phyloP scores from a whole-genome alignment of 2,888 invertebrate species.

The Sinopyrophorus schimmeli region DNA sequence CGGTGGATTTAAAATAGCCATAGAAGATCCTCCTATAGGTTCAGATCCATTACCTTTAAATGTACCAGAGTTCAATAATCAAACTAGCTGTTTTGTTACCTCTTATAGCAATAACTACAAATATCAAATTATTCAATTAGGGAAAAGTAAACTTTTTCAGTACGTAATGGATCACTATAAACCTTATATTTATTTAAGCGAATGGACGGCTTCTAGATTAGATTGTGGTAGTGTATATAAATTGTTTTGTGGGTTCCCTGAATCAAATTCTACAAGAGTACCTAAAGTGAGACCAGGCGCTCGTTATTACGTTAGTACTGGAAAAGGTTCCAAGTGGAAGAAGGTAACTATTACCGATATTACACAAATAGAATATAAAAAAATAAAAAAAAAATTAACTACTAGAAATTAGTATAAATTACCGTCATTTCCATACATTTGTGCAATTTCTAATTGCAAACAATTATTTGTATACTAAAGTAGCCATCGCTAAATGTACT shows the following conservation, averaged over 20 bases:
- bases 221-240: constrained; percentile 52
- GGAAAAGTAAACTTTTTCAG: constrained; percentile 48
- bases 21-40: constrained; percentile 53
- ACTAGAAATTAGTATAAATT: no score
- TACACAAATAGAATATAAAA: background rate
- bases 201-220: constrained; percentile 49
- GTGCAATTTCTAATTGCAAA: no score
- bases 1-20: constrained; percentile 51
- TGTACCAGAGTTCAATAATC: constrained; percentile 45
- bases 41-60: constrained; percentile 47
- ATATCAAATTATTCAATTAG: constrained; percentile 53
- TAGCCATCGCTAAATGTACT: no score
- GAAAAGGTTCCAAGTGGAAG: constrained; percentile 48
- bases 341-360: constrained; percentile 12
- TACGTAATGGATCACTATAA: constrained; percentile 53
- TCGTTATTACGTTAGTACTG: constrained; percentile 35
- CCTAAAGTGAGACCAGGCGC: constrained; percentile 29
- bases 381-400: background rate
- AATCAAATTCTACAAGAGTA: constrained; percentile 30
- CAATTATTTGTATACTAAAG: no score
- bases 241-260: constrained; percentile 41
- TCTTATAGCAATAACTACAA: constrained; percentile 54
- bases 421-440: no score
- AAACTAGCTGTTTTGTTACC: constrained; percentile 54
- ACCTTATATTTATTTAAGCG: constrained; percentile 56